Conservation (phyloP, 2,888 invertebrate genomes). For the Drosophila sordidula region DNA sequence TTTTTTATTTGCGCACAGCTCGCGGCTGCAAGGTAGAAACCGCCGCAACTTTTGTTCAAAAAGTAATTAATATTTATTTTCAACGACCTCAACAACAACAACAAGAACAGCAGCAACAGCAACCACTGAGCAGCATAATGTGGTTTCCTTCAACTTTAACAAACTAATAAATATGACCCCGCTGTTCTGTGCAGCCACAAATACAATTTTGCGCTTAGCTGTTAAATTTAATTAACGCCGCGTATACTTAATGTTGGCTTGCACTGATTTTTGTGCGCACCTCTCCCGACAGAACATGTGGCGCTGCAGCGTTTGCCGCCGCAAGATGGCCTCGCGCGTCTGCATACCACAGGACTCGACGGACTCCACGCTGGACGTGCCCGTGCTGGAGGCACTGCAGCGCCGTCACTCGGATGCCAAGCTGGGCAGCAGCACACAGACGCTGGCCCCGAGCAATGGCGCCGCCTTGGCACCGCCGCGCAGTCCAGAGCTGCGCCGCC, state of each 20-base stretch:
- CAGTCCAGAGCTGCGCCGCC: conserved; percentile 92
- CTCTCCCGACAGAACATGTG: conserved; percentile 88
- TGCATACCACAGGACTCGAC: conserved; percentile 93
- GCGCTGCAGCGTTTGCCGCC: conserved; percentile 95
- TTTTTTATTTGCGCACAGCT: conserved; percentile 8
- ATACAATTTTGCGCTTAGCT: conserved; percentile 48
- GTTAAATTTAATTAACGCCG: conserved; percentile 55
- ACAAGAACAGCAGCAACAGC: conserved; percentile 8
- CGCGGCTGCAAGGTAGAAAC: conserved; percentile 11
- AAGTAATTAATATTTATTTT: conserved; percentile 79
- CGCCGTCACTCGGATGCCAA: conserved; percentile 93
- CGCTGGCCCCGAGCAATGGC: conserved; percentile 84
- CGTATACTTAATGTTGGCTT: conserved; percentile 34
- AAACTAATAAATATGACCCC: conserved; percentile 55
- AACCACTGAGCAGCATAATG: conserved; percentile 19
- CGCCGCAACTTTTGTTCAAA: conserved; percentile 62
- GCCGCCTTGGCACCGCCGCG: conserved; percentile 92
- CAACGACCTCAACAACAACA: conserved; percentile 22
- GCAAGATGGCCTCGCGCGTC: conserved; percentile 91
- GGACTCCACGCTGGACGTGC: conserved; percentile 93
- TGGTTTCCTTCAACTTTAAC: conserved; percentile 36
- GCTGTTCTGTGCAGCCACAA: conserved; percentile 41
- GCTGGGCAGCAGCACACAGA: conserved; percentile 87
- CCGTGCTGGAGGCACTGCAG: conserved; percentile 91
- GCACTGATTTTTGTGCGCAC: conserved; percentile 44